phyloP scores from a whole-genome alignment of 2,113 vertebrate species.

The Ciconia boyciana region DNA sequence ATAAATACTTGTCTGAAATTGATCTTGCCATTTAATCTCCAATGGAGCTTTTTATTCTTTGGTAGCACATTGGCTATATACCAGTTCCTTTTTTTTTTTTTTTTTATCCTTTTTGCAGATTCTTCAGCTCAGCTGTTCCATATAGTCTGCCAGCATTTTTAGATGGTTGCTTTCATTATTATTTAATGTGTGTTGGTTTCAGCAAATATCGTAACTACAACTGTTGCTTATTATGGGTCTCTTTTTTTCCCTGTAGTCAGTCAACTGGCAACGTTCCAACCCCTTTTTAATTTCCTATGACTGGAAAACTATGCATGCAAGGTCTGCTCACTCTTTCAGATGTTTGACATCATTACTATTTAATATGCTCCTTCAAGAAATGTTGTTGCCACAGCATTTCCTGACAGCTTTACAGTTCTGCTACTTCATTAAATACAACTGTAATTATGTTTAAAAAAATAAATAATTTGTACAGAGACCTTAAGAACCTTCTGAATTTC shows the following conservation, averaged over 20 bases:
- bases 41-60: conserved; percentile 42
- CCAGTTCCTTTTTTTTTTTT: not conserved
- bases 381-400: conserved; percentile 25
- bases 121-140: conserved; percentile 60
- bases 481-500: not conserved
- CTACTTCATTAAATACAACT: conserved; percentile 11
- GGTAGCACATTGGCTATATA: not conserved
- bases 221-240: conserved; percentile 37
- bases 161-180: conserved; percentile 51
- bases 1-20: not conserved
- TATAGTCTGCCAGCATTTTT: conserved; percentile 46
- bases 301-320: conserved; percentile 22
- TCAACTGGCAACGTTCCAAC: conserved; percentile 30
- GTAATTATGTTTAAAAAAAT: conserved; percentile 1
- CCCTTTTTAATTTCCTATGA: conserved; percentile 30
- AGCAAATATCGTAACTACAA: conserved; percentile 63
- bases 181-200: conserved; percentile 58
- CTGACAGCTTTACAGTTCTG: conserved; percentile 18
- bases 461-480: not conserved
- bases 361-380: conserved; percentile 42
- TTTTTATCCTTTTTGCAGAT: not conserved
- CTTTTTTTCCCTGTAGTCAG: not conserved
- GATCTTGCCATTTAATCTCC: conserved; percentile 6
- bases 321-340: conserved; percentile 9
- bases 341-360: conserved; percentile 51